Conservation (phyloP, 2,888 invertebrate genomes). For the Brenthis hecate region DNA sequence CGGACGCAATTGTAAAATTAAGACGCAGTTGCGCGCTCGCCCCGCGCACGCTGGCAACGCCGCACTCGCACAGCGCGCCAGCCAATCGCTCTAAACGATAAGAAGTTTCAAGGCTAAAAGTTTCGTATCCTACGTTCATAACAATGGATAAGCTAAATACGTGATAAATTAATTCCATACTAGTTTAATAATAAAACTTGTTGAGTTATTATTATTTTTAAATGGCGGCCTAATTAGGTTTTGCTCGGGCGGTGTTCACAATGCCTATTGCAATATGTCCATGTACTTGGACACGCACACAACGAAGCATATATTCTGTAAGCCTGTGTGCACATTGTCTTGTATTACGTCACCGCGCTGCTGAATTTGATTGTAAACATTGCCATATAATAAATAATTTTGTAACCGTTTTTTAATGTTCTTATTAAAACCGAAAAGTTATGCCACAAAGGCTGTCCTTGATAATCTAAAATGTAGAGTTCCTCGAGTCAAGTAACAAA, state of each 20-base stretch:
- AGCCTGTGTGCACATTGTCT: conserved; percentile 20
- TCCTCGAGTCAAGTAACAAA: conserved; percentile 6
- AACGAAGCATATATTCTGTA: not conserved
- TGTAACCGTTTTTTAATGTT: not conserved
- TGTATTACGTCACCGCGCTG: conserved; percentile 42
- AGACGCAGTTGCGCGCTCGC: conserved; percentile 71
- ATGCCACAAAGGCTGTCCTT: conserved; percentile 11
- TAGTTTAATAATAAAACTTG: conserved; percentile 15
- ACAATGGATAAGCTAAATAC: conserved; percentile 59
- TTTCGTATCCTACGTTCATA: conserved; percentile 64
- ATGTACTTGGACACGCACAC: conserved; percentile 3
- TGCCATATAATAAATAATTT: conserved; percentile 25
- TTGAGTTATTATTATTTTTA: conserved; percentile 13
- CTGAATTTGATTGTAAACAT: conserved; percentile 41
- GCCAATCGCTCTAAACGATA: conserved; percentile 70
- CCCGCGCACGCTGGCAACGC: conserved; percentile 76
- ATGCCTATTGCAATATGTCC: not conserved
- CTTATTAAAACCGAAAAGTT: not conserved
- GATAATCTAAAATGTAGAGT: conserved; percentile 4
- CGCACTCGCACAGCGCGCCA: conserved; percentile 54
- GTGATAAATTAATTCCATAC: conserved; percentile 41
- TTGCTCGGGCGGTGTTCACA: conserved; percentile 1
- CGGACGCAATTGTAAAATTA: conserved; percentile 64
- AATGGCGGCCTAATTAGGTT: not conserved
- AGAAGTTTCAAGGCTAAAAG: conserved; percentile 77